These are phyloP conservation scores for Enoplosus armatus DNA, from an alignment of 2,797 vertebrate species.

Conservation along the genomic window DNA sequence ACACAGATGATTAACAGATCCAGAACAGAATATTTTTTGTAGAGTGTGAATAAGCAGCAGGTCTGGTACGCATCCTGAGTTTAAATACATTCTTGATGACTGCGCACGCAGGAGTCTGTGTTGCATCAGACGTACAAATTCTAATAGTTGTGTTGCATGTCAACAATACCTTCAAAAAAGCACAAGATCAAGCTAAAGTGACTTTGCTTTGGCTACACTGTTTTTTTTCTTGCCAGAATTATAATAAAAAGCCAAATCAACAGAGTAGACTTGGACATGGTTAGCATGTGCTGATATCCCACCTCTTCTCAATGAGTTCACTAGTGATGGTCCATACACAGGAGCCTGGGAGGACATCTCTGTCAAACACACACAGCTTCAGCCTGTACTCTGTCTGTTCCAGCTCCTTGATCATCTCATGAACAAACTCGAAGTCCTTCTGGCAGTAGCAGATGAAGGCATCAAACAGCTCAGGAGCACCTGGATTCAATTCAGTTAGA, in stretches of 20 bases:
- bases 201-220: not conserved
- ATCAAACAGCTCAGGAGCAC: conserved; percentile 91
- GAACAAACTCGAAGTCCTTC: conserved; percentile 92
- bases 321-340: conserved; percentile 97
- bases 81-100: not conserved
- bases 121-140: not conserved
- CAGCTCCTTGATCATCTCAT: conserved; percentile 95
- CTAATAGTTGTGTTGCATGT: not conserved
- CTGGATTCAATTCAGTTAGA: conserved; percentile 61
- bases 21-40: not conserved
- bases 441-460: conserved; percentile 99
- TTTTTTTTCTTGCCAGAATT: conserved; percentile 3
- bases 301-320: conserved; percentile 96
- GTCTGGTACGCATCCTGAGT: not conserved
- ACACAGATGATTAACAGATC: not conserved
- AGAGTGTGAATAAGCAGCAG: not conserved
- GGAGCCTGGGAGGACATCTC: conserved; percentile 94
- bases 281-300: not conserved
- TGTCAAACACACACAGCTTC: conserved; percentile 96
- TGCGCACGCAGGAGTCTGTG: not conserved
- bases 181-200: not conserved
- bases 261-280: not conserved
- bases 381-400: conserved; percentile 91
- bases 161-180: not conserved
- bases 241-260: conserved; percentile 14